Evolutionary conservation across 2,113 vertebrate species (phyloP), one percentile per base, ranked within the genome.

Genomic region (Gallinago undulata): DNA sequence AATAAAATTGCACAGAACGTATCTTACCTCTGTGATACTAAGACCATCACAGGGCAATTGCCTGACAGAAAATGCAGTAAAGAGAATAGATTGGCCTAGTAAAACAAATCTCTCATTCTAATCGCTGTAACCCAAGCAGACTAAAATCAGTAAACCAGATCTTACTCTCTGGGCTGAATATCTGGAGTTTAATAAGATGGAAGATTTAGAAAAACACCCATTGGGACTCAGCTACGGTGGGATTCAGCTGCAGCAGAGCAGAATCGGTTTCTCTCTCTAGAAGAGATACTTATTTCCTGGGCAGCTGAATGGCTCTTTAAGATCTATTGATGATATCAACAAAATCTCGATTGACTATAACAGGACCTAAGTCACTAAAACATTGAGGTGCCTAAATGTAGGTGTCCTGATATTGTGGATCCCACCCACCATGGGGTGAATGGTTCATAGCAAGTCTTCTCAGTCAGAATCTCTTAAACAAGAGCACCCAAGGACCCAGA

Each of bases 351-450:
- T 22, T 22, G 16, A 51, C 13, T 48, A 0, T n/a, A 66, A 60
- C 8, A 10, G 19, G 14, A 66, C 11, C 4, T 25, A 69, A 69
- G 30, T 73, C 53, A 64, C 55, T 51, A 56, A 83, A 60, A 27
- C 19, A 64, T 12, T 9, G 21, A 60, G 10, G 35, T 68, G n/a
- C 21, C 53, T 76, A 56, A 73, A 76, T n/a, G 33, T 39, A 68
- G 6, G 14, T 47, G 31, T 72, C 39, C 57, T 83, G 10, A 33
- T 48, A 35, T 3, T n/a, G 11, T 43, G 45, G 25, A 80, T 64
- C 22, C 6, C 21, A 41, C 4, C 33, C 6, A 22, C 12, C 51
- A 13, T 0, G 0, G 33, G 3, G 22, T 55, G 21, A 41, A 45
- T 14, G 3, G 5, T 25, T 59, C 10, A 33, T 22, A 28, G 50